Evolutionary conservation across 1,140 invertebrate species (phyloP).

Genomic region (Arctopsyche grandis): DNA sequence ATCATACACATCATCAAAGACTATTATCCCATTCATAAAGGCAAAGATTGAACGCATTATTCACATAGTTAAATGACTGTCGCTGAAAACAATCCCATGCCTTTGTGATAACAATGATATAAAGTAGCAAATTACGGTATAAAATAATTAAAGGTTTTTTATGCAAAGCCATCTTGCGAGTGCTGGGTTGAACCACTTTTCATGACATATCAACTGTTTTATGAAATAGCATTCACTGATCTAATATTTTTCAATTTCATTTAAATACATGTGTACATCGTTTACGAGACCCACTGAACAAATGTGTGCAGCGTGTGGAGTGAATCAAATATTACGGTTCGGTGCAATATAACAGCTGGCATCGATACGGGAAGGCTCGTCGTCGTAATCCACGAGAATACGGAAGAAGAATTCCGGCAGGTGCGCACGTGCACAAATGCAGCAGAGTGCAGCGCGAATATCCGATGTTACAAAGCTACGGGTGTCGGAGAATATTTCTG

Average conservation of each 20-base stretch:
- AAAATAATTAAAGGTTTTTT: no score
- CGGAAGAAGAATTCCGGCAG: constrained; percentile 28
- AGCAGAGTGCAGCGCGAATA: constrained; percentile 20
- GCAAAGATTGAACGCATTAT: not conserved
- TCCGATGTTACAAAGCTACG: constrained; percentile 29
- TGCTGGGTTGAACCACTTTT: no score
- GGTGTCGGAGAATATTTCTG: not conserved
- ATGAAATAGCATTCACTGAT: no score
- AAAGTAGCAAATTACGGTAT: no score
- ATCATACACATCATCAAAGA: constrained; percentile 47
- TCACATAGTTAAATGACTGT: not conserved
- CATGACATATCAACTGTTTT: no score
- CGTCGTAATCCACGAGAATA: constrained; percentile 14
- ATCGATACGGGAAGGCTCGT: not conserved
- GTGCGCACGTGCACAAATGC: not conserved
- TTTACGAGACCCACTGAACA: no score
- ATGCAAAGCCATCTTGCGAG: no score
- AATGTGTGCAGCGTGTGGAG: not conserved
- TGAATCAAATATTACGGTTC: not conserved
- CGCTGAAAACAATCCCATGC: constrained; percentile 21
- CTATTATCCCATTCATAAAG: constrained; percentile 40
- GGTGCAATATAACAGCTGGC: not conserved
- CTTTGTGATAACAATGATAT: not conserved
- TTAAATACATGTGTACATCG: no score
- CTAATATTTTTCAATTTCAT: no score